Percentiles rank a stretch among this genome's conserved stretches.
Conservation (phyloP, 23 tunicate species). For the Styela plicata region DNA sequence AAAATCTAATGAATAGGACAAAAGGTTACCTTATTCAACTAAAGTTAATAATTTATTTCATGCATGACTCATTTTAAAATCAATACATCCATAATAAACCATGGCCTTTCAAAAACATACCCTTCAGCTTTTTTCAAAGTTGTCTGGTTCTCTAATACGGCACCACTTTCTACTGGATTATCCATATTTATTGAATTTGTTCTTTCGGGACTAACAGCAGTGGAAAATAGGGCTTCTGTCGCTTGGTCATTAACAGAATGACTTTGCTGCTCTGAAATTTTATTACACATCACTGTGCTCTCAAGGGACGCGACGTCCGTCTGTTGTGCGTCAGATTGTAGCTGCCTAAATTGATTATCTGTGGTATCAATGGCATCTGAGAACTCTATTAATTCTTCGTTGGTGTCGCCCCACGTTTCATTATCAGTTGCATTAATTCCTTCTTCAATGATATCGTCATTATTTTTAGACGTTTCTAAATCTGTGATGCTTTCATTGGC, state of each 20-base stretch:
- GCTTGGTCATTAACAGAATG: neutral
- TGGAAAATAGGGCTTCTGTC: neutral
- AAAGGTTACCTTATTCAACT: no score
- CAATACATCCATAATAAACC: neutral
- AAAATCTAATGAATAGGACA: no score
- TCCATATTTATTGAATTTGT: neutral
- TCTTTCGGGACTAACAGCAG: neutral
- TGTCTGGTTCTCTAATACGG: neutral
- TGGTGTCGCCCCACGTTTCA: neutral
- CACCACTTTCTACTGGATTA: neutral
- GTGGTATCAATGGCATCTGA: constrained; percentile 7
- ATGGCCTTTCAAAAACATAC: neutral
- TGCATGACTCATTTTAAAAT: neutral
- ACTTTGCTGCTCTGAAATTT: neutral
- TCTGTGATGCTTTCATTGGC: neutral
- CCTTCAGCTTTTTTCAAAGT: neutral
- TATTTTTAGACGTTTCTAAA: neutral
- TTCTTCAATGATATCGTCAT: neutral
- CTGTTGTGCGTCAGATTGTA: neutral
- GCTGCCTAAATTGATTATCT: neutral
- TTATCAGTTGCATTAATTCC: neutral
- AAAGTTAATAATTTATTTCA: no score
- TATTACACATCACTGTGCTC: neutral
- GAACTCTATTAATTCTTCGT: constrained; percentile 11
- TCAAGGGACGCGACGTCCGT: neutral